A percentile compares a stretch with the other conserved stretches of the same genome.
These are phyloP conservation scores for Babyrousa celebensis DNA, from an alignment of 2,797 vertebrate species.

Conservation along the genomic window DNA sequence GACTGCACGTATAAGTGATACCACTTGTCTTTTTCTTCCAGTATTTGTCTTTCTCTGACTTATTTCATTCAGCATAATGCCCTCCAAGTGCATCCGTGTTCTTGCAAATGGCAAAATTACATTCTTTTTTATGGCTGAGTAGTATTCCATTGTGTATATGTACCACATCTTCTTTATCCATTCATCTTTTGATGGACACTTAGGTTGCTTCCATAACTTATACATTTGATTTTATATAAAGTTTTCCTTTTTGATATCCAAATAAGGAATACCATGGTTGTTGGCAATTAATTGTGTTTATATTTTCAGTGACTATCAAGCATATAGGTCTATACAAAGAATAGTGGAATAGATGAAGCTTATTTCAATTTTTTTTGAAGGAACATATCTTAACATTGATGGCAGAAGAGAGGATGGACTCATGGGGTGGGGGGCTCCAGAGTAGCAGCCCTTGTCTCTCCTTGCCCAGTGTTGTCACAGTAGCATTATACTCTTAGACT, in stretches of 20 bases:
- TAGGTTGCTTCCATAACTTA: not conserved
- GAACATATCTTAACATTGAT: not conserved
- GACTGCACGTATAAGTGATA: not conserved
- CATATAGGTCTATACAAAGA: not conserved
- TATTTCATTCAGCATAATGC: not conserved
- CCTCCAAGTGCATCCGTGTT: not conserved
- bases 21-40: no score
- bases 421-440: accelerated
- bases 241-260: not conserved
- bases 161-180: not conserved
- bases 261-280: not conserved
- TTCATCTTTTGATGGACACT: not conserved
- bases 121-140: not conserved
- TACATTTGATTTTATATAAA: not conserved
- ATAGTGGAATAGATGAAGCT: not conserved
- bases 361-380: not conserved
- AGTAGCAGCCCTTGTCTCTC: not conserved
- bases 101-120: not conserved
- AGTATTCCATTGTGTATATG: not conserved
- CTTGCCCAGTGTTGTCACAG: not conserved
- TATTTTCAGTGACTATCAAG: slow-evolving; percentile 3
- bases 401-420: not conserved
- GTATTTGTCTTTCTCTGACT: not conserved
- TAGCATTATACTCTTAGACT: no score
- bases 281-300: not conserved